Base-by-base conservation (phyloP, 2,888 invertebrate species). In the Platycheirus albimanus region DNA sequence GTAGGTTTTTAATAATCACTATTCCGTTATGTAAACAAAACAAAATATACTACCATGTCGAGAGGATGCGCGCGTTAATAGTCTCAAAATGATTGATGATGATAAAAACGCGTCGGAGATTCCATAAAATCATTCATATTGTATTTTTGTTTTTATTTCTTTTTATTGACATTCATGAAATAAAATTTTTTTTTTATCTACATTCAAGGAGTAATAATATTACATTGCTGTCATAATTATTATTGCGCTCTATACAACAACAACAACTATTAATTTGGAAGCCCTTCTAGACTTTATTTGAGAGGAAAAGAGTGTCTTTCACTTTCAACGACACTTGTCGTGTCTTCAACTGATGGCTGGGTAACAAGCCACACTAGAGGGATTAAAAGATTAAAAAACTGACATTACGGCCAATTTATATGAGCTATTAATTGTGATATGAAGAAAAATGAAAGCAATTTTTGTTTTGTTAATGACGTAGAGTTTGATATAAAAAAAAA, bases 111-210 rank as follows among this genome's bases (percentile, higher is more conserved):
- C 81, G 77, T 67, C 67, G 30, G 71, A 71, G 63, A 77, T 81
- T 81, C n/a, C 81, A 71, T 77, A 69, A 77, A 77, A 71, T 70
- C 77, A 45, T 71, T 70, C 69, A 66, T 70, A 33, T 80, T 72
- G 61, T 72, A 51, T 41, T 33, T 52, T 36, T 58, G 19, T 30
- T 43, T 47, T 17, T 28, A 13, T 30, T 24, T 24, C 17, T 30
- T 81, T 81, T 77, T 77, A 81, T 81, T 81, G 81, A 72, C 81
- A 81, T 66, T 74, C 67, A 69, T 54, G 49, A 20, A 49, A 74
- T 33, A 30, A 69, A 66, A 69, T 20, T 36, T n/a, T 6, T 17
- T 5, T 52, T 72, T 58, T 80, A 75, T 80, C 69, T 75, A 47
- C 64, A 78, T 76, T 69, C 52, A 20, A 43, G 58, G 36, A 64